Conservation (phyloP, 2,113 vertebrate species). For the Daubentonia madagascariensis region DNA sequence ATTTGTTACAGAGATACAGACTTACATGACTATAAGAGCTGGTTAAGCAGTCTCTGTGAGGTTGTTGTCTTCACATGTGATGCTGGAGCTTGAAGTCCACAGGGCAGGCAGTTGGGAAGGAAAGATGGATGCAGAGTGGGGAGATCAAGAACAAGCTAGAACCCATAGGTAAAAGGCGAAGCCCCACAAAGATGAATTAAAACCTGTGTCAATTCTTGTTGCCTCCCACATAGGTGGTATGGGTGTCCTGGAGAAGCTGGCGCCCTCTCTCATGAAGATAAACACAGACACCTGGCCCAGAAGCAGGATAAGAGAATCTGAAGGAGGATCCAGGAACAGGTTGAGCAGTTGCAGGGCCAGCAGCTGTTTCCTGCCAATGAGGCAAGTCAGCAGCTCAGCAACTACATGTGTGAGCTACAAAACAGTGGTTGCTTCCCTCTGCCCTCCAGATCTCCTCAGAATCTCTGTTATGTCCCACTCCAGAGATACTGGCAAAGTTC, state of each 20-base stretch:
- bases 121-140: background rate
- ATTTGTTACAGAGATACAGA: background rate
- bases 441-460: background rate
- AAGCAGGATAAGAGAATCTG: background rate
- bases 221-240: background rate
- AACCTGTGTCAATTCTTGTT: background rate
- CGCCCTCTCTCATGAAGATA: too few species aligned
- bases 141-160: background rate
- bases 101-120: background rate
- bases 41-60: background rate
- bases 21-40: background rate
- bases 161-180: background rate
- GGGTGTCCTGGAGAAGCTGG: background rate
- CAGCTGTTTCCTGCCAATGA: background rate
- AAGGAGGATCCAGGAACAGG: background rate
- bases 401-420: background rate
- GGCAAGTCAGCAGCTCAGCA: background rate
- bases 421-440: background rate
- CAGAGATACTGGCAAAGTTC: background rate
- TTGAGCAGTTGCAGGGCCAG: too few species aligned
- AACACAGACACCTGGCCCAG: background rate
- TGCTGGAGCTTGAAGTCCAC: background rate
- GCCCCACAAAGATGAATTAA: background rate
- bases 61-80: background rate
- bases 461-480: background rate